Evolutionary conservation across 2,888 invertebrate species (phyloP), one percentile per base, ranked within the genome.

Genomic region (Plemyria rubiginata): DNA sequence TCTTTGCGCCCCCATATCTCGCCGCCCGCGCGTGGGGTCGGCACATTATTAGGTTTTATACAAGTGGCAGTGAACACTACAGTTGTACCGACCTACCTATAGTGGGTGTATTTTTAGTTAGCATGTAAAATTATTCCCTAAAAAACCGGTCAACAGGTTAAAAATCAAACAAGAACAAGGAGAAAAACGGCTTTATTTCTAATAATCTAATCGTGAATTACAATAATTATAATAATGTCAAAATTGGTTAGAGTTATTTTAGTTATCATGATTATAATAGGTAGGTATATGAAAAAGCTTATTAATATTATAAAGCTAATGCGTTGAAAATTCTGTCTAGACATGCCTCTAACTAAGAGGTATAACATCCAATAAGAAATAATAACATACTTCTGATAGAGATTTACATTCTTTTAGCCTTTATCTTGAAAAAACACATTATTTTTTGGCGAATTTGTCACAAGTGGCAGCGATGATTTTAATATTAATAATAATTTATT

Each of bases 181-280:
- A 45, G 16, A 16, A 15, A 53, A 53, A 62, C 58, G 6, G 56
- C 56, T 62, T 56, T 62, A 62, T 53, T 62, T 46, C 16, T 43
- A 50, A 29, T 32, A 29, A 32, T 51, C 45, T 56, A 56, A 49
- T 49, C 41, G 41, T n/a, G 9, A 43, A 52, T 54, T 46, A 56
- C 4, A 58, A 52, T 52, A 11, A 52, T 46, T 50, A 56, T 46
- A 54, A 32, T 45, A 54, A 60, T 55, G 45, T 51, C 45, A 45
- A 51, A 60, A 56, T 55, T 29, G 43, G 15, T 36, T 51, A 62
- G 36, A 53, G 16, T 22, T 36, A 48, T 36, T 51, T 57, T 43
- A 53, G 16, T 22, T 36, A 48, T 52, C 52, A 57, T 53, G 56
- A 48, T 52, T 52, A 51, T 46, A n/a, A n/a, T n/a, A n/a, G n/a